Percentiles rank a stretch among this genome's conserved stretches.
Evolutionary conservation across 2,888 invertebrate genomes (phyloP).

Genomic region (Stenodera caucasica): DNA sequence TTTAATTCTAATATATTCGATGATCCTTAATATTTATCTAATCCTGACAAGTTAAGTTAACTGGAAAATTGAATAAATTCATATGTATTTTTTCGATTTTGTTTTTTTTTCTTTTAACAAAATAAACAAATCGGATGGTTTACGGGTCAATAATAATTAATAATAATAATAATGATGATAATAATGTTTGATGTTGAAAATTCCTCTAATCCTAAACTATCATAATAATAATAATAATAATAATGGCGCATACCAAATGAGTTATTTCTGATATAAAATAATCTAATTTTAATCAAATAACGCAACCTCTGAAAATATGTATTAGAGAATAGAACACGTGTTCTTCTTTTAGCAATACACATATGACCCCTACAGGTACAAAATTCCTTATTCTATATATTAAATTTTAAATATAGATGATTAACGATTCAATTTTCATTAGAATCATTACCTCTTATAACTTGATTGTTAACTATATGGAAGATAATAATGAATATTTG

Average conservation of each 20-base stretch:
- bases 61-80: slow-evolving; percentile 16
- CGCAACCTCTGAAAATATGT: slow-evolving; percentile 25
- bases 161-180: too few species aligned
- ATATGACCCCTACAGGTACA: background rate
- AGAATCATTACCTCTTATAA: too few species aligned
- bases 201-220: slow-evolving; percentile 1
- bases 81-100: background rate
- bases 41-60: slow-evolving; percentile 1
- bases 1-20: slow-evolving; percentile 6
- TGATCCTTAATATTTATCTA: background rate
- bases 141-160: background rate
- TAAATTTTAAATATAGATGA: background rate
- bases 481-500: background rate
- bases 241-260: background rate
- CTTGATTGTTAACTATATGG: too few species aligned
- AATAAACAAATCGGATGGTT: background rate
- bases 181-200: background rate
- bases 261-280: slow-evolving; percentile 20
- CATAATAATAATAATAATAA: background rate
- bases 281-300: slow-evolving; percentile 23
- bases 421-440: too few species aligned
- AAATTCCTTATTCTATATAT: background rate
- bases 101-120: background rate
- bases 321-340: slow-evolving; percentile 6
- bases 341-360: background rate